These are phyloP conservation scores for Geopemphigus sp. DNA, from an alignment of 1,140 invertebrate genomes.

Conservation along the genomic window DNA sequence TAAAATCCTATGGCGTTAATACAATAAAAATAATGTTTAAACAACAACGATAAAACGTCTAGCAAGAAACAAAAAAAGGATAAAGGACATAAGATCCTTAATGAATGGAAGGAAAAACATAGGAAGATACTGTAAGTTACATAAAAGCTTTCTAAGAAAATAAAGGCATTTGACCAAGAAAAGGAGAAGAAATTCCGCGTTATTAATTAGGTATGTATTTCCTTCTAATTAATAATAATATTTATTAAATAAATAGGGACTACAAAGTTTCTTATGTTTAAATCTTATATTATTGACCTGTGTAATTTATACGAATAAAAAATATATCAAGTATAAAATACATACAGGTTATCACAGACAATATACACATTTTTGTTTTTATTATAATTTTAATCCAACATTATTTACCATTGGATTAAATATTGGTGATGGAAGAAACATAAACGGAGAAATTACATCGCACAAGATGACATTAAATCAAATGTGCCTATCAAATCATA, in stretches of 20 bases:
- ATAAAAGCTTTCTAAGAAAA: not conserved
- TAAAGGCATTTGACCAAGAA: not conserved
- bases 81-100: not conserved
- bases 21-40: no score
- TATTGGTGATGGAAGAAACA: not conserved
- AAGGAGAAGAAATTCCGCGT: not conserved
- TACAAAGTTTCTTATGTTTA: no score
- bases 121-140: not conserved
- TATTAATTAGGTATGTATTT: not conserved
- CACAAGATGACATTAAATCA: not conserved
- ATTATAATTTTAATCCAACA: slow-evolving; percentile 11
- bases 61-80: no score
- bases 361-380: not conserved
- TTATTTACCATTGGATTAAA: slow-evolving; percentile 7
- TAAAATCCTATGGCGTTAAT: no score
- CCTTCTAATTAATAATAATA: not conserved
- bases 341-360: slow-evolving; percentile 11
- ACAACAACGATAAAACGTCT: no score
- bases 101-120: not conserved
- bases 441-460: not conserved
- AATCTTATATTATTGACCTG: no score
- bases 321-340: not conserved
- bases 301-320: not conserved
- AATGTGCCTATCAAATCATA: not conserved
- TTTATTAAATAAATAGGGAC: not conserved